Percentiles rank a stretch among this genome's conserved stretches.
Conservation (phyloP, 1,140 invertebrate species). For the Microplitis demolitor region DNA sequence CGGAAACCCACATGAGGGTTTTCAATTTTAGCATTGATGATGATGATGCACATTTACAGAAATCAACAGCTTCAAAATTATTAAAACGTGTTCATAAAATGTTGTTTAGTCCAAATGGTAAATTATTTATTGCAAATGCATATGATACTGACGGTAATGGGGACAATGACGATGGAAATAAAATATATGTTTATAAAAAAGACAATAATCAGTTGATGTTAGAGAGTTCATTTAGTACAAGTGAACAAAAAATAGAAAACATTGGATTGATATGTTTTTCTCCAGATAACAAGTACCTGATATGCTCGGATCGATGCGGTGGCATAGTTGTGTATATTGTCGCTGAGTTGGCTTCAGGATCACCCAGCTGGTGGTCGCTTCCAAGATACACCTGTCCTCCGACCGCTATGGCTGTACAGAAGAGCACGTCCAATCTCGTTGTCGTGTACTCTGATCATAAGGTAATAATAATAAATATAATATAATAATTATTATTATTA, state of each 20-base stretch:
- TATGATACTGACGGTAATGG: conserved; percentile 21
- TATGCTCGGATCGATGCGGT: conserved; percentile 65
- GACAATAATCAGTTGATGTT: conserved; percentile 43
- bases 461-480: conserved; percentile 54
- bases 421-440: conserved; percentile 63
- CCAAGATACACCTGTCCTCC: conserved; percentile 70
- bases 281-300: conserved; percentile 65
- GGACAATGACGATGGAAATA: conserved; percentile 24
- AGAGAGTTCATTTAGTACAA: conserved; percentile 42
- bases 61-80: conserved; percentile 42
- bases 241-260: conserved; percentile 42
- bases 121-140: conserved; percentile 49
- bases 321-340: conserved; percentile 68
- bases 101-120: conserved; percentile 54
- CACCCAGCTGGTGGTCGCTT: conserved; percentile 63
- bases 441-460: conserved; percentile 75
- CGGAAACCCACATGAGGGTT: conserved; percentile 68
- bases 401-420: conserved; percentile 70
- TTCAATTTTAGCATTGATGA: conserved; percentile 68
- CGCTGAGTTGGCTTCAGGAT: conserved; percentile 37
- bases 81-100: conserved; percentile 48
- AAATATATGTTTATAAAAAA: conserved; percentile 46
- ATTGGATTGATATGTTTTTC: conserved; percentile 58
- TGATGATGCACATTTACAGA: conserved; percentile 43
- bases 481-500: no score